phyloP scores from a whole-genome alignment of 1,140 invertebrate genomes.

The Camponotus pennsylvanicus region DNA sequence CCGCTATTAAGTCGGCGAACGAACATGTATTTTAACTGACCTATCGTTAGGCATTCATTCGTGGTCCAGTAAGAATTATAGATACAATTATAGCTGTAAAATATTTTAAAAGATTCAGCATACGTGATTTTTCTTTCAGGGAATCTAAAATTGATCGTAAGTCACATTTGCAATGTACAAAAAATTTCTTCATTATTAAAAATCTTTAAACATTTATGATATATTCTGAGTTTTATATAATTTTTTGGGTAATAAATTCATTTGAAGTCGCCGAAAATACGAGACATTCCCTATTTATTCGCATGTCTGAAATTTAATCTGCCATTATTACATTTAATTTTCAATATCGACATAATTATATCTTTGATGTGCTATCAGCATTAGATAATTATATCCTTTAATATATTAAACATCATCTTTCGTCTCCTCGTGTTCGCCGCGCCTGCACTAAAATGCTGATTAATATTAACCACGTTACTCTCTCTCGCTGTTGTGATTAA shows the following conservation, averaged over 20 bases:
- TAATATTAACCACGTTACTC: conserved; percentile 78
- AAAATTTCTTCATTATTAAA: not conserved
- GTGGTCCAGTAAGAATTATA: conserved; percentile 3
- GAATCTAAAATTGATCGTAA: not conserved
- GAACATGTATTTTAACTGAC: conserved; percentile 82
- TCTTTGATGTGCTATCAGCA: conserved; percentile 19
- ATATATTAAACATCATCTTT: conserved; percentile 53
- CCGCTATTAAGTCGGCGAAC: conserved; percentile 81
- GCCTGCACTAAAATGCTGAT: conserved; percentile 72
- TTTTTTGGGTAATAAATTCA: not conserved
- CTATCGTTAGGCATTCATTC: conserved; percentile 64
- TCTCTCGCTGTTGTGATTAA: conserved; percentile 73
- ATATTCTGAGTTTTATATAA: not conserved
- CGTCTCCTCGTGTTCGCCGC: conserved; percentile 37
- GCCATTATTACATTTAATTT: conserved; percentile 42
- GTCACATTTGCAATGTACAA: not conserved
- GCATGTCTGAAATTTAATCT: conserved; percentile 20
- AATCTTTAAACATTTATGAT: too few species aligned
- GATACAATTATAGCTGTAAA: not conserved
- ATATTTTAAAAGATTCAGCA: not conserved
- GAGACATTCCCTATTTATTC: not conserved
- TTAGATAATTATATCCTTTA: conserved; percentile 48
- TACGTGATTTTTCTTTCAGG: not conserved
- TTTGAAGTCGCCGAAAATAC: not conserved
- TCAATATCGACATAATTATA: conserved; percentile 35